phyloP scores from a whole-genome alignment of 2,113 vertebrate species.

The Dasyprocta punctata region DNA sequence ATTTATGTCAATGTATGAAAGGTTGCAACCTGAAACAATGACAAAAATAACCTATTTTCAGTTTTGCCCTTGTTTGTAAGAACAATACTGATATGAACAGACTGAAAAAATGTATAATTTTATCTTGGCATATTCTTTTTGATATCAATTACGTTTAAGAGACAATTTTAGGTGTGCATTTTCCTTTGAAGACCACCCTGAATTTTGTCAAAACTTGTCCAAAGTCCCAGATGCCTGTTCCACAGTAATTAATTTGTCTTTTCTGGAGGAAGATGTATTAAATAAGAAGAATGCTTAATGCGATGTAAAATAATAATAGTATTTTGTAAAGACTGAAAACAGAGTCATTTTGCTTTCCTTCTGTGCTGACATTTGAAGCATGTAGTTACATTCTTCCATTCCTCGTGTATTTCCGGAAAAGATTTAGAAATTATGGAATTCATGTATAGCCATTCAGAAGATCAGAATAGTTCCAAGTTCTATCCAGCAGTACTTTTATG shows the following conservation, averaged over 20 bases:
- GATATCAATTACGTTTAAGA: neutral
- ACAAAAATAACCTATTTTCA: neutral
- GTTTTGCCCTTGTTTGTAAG: neutral
- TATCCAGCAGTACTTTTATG: neutral
- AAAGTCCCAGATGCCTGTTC: neutral
- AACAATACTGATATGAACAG: neutral
- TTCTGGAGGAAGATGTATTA: neutral
- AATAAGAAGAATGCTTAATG: neutral
- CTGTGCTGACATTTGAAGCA: neutral
- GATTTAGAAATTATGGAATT: neutral
- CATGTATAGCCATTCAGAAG: neutral
- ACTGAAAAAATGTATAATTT: neutral
- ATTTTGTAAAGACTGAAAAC: neutral
- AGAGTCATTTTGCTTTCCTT: neutral
- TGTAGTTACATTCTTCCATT: neutral
- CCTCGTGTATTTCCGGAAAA: neutral
- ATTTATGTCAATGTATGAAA: neutral
- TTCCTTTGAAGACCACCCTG: neutral
- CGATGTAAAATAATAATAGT: neutral
- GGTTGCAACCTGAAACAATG: neutral
- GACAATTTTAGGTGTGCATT: neutral
- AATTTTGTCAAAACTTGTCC: neutral
- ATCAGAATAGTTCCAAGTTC: neutral
- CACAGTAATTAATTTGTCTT: neutral
- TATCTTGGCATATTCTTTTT: constrained; percentile 14